Percentiles rank a stretch among this genome's conserved stretches.
phyloP scores from a whole-genome alignment of 2,888 invertebrate species.

The Drosophila pseudotakahashii region DNA sequence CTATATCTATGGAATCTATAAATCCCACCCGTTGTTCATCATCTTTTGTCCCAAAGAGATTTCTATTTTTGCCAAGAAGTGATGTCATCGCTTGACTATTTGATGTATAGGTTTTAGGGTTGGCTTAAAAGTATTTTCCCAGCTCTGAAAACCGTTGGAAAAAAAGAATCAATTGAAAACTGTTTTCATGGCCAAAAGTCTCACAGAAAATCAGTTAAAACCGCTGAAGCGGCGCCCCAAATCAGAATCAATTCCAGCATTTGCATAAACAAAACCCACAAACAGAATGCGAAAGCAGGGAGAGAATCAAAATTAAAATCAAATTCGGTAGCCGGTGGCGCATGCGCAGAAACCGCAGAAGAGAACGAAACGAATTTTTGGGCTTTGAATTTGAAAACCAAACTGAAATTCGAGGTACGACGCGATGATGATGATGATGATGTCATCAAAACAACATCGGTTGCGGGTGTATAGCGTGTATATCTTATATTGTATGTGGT shows the following conservation, averaged over 20 bases:
- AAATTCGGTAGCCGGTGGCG: slow-evolving; percentile 61
- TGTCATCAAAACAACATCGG: slow-evolving; percentile 42
- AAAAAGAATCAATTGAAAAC: slow-evolving; percentile 28
- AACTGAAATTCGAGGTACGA: slow-evolving; percentile 15
- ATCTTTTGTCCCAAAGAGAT: slow-evolving; percentile 42
- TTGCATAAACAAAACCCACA: slow-evolving; percentile 37
- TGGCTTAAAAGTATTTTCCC: slow-evolving; percentile 27
- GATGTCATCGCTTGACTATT: slow-evolving; percentile 40
- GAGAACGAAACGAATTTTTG: slow-evolving; percentile 40
- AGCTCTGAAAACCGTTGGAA: slow-evolving; percentile 20
- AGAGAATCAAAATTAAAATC: slow-evolving; percentile 19
- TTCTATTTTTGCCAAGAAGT: slow-evolving; percentile 27
- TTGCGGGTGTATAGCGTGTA: slow-evolving; percentile 40
- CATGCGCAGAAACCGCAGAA: slow-evolving; percentile 65
- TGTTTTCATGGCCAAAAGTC: slow-evolving; percentile 31
- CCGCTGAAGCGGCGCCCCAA: slow-evolving; percentile 42
- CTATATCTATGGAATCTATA: slow-evolving; percentile 37
- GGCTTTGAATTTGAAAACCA: slow-evolving; percentile 16
- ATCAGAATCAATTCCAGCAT: slow-evolving; percentile 31
- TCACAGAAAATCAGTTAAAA: slow-evolving; percentile 25
- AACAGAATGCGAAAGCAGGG: slow-evolving; percentile 23
- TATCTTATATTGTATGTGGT: slow-evolving; percentile 23
- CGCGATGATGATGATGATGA: slow-evolving; percentile 14
- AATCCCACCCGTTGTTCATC: slow-evolving; percentile 58
- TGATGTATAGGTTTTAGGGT: slow-evolving; percentile 1